These are phyloP conservation scores for Ictalurus punctatus DNA, from an alignment of 2,113 vertebrate species.

Conservation along the genomic window DNA sequence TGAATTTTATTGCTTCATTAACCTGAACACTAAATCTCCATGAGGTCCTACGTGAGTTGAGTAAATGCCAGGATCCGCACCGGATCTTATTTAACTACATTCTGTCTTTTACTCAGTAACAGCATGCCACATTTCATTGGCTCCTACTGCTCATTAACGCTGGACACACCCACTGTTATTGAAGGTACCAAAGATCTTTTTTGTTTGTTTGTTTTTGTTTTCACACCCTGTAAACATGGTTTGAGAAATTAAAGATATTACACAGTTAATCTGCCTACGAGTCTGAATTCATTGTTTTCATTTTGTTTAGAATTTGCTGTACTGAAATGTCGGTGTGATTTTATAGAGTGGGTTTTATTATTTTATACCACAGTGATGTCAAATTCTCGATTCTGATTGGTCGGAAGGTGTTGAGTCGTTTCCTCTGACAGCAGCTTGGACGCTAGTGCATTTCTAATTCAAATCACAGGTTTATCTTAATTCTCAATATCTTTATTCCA, in stretches of 20 bases:
- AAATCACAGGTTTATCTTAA: not conserved
- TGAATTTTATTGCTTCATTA: not conserved
- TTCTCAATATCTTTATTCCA: too few species aligned
- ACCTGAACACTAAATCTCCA: conserved; percentile 12
- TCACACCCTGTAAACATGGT: conserved; percentile 45
- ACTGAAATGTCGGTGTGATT: not conserved
- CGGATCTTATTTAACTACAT: not conserved
- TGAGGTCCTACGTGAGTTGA: not conserved
- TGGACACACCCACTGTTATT: conserved; percentile 36
- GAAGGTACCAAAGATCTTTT: conserved; percentile 54
- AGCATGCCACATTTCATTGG: not conserved
- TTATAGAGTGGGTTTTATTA: not conserved
- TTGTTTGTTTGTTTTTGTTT: not conserved
- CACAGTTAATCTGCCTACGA: not conserved
- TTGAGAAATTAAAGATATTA: conserved; percentile 52
- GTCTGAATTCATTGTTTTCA: not conserved
- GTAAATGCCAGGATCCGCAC: not conserved
- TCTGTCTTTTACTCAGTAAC: not conserved
- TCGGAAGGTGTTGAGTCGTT: not conserved
- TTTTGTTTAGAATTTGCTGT: not conserved
- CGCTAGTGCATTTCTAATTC: not conserved
- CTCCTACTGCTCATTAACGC: not conserved
- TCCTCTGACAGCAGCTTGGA: not conserved
- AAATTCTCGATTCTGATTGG: not conserved
- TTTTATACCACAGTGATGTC: not conserved